Evolutionary conservation across 2,797 vertebrate genomes (phyloP), one percentile per base, ranked within the genome.

Genomic region (Chromis chromis): DNA sequence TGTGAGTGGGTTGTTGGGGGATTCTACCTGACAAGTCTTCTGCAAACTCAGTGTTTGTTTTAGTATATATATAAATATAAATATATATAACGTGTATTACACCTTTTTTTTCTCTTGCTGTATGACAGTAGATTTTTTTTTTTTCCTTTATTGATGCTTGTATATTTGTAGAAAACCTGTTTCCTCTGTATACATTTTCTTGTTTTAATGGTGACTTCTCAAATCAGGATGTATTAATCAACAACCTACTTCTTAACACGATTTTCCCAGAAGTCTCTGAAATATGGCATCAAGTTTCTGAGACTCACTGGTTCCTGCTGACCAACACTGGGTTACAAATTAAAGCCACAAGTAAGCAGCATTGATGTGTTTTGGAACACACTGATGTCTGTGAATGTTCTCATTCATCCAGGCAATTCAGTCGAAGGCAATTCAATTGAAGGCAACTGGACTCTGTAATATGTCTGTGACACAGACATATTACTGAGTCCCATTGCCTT

Each of bases 161-260:
- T 95, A 91, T 89, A 92, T 93, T 92, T 93, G 89, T 93, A 91
- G 85, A 92, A 90, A 88, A 66, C 44, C 11, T 65, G 77, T 63
- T 89, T 65, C 71, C 46, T 86, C 50, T 86, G 79, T 74, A 84
- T 79, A 40, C 11, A 44, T 79, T 85, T 75, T 82, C 44, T 74
- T 76, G 60, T 87, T 82, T 80, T 70, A 48, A 40, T 61, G 27
- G 57, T 28, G 61, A 57, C 40, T 49, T 8, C 42, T 59, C 53
- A 59, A 59, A 42, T 78, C 60, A 57, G 65, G 28, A 73, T 75
- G 59, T 75, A 74, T 81, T 14, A 50, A 74, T 66, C 68, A 69
- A 63, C 28, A 6, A 40, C 36, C 65, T 63, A 61, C 76, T 66
- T 82, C 48, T 65, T 25, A 57, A 50, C 49, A 65, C 2, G 0